Conservation (phyloP, 1,140 invertebrate species). For the Eufriesea mexicana region DNA sequence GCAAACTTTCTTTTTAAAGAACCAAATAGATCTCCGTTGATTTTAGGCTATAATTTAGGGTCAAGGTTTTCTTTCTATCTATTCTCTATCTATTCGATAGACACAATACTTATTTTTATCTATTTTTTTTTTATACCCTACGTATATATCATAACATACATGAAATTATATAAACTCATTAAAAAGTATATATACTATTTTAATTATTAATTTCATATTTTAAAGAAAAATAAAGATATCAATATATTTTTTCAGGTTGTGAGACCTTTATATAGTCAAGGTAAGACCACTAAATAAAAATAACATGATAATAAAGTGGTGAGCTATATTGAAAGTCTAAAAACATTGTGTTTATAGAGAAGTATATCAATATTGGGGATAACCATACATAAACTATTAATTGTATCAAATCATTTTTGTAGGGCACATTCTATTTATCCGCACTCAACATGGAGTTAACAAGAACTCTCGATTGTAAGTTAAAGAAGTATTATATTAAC, state of each 20-base stretch:
- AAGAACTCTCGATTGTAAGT: conserved; percentile 71
- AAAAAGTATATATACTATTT: neutral
- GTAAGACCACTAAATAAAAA: conserved; percentile 60
- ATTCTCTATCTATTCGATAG: neutral
- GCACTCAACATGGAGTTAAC: conserved; percentile 67
- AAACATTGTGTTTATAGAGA: conserved; percentile 39
- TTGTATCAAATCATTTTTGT: conserved; percentile 61
- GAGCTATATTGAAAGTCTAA: conserved; percentile 50
- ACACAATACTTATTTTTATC: conserved; percentile 55
- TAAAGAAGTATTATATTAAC: neutral
- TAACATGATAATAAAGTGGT: conserved; percentile 26
- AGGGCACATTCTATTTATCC: conserved; percentile 70
- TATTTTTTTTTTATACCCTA: conserved; percentile 5
- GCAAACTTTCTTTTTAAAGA: neutral
- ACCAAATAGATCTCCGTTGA: neutral
- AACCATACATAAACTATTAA: conserved; percentile 46
- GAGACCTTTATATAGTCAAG: conserved; percentile 76
- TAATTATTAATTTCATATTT: neutral
- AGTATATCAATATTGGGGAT: conserved; percentile 40
- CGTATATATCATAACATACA: neutral
- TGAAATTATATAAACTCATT: conserved; percentile 5
- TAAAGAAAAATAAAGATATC: conserved; percentile 16
- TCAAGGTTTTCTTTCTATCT: neutral
- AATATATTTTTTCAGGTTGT: conserved; percentile 72
- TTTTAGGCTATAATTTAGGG: neutral